Evolutionary conservation across 2,888 invertebrate species (phyloP).

Genomic region (Mythimna lalbum): DNA sequence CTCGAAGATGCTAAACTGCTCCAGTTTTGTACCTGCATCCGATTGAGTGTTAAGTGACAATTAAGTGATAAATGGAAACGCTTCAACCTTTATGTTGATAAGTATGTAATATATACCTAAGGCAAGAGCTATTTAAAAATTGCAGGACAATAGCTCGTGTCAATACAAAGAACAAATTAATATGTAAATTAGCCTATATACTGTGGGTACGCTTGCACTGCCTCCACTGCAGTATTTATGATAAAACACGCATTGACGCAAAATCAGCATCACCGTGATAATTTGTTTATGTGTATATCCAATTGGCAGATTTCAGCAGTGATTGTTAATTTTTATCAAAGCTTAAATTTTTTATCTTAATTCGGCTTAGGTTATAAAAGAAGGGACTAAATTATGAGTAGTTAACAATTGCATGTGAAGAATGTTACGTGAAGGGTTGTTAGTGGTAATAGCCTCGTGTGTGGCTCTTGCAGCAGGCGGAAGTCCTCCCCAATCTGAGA

Average conservation of each 20-base stretch:
- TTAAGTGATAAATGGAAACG: no score
- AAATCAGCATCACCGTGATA: slow-evolving; percentile 23
- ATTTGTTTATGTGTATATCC: slow-evolving; percentile 18
- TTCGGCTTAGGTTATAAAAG: slow-evolving; percentile 66
- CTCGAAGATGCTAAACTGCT: no score
- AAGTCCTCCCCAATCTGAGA: slow-evolving; percentile 72
- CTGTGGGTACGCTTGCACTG: slow-evolving; percentile 13
- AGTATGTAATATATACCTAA: no score
- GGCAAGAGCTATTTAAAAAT: not conserved
- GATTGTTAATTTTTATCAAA: slow-evolving; percentile 47
- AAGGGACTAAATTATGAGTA: not conserved
- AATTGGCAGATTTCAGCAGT: slow-evolving; percentile 22
- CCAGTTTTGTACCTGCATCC: no score
- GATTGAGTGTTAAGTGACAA: no score
- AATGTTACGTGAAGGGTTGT: slow-evolving; percentile 60
- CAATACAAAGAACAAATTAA: slow-evolving; percentile 3
- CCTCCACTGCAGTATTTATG: slow-evolving; percentile 7
- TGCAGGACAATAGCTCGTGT: not conserved
- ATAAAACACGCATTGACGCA: slow-evolving; percentile 45
- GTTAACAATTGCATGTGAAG: slow-evolving; percentile 18
- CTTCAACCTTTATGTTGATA: no score
- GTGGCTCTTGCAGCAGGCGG: slow-evolving; percentile 60
- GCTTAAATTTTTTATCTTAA: slow-evolving; percentile 44
- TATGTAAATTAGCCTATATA: slow-evolving; percentile 2
- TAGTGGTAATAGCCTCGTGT: slow-evolving; percentile 54